Evolutionary conservation across 2,797 vertebrate species (phyloP), one percentile per base, ranked within the genome.

Genomic region (Microctenopoma lineatum): DNA sequence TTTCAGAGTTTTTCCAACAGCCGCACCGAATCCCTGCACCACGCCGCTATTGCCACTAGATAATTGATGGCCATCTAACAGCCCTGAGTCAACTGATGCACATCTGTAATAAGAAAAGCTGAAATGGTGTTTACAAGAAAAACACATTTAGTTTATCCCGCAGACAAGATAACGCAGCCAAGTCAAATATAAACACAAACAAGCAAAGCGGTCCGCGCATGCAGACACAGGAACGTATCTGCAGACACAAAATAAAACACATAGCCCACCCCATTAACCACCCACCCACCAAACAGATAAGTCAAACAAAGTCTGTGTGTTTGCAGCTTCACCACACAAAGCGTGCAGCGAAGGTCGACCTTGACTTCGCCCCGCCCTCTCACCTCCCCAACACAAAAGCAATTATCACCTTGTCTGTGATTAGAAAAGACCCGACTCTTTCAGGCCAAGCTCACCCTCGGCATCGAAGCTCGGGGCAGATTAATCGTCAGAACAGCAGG

Each of bases 351-450:
- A 76, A 77, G 77, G 63, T 68, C 80, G 88, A 84, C 92, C 91
- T 92, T 92, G 87, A 89, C 85, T 59, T 71, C 56, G 74, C 67
- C 67, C 55, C 61, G 75, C 63, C 73, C 86, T 83, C 83, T 72
- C 77, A 80, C 71, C 66, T 51, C 41, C 4, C 53, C 73, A 76
- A 84, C 77, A 80, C 80, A 66, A 79, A 89, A 79, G 79, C 84
- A 92, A 91, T 92, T 90, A 91, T 89, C 89, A 75, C 83, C 82
- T 79, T 69, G 80, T 88, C 81, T 80, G 64, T 81, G 81, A 64
- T 84, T 74, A 78, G 75, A 83, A 66, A 11, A 59, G 56, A 78
- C 61, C 79, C 72, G 41, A 4, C 75, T 82, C 79, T 38, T 71
- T 75, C 79, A 53, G 66, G 63, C 46, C 15, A 2, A 63, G 73